Evolutionary conservation across 92 coral and sea anemone species (phyloP).

Genomic region (Palythoa grandis): DNA sequence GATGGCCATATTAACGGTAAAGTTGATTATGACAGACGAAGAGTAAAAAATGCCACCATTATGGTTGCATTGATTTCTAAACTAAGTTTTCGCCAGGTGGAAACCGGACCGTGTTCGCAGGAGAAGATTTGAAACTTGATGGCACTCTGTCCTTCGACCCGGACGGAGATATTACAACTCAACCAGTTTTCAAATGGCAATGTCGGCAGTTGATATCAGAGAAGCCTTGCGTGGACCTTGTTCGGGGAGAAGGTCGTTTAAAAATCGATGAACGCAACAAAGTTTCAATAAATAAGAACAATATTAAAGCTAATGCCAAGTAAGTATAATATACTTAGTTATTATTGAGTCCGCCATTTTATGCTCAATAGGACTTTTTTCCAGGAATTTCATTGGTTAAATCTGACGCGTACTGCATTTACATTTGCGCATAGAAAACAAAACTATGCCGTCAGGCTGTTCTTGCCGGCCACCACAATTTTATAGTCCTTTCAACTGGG

Average conservation of each 20-base stretch:
- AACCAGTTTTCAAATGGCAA: not conserved
- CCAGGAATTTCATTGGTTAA: too few species aligned
- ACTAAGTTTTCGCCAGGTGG: not conserved
- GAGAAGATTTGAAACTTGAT: not conserved
- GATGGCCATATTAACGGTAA: not conserved
- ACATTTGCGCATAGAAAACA: too few species aligned
- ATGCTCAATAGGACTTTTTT: too few species aligned
- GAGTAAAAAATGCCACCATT: not conserved
- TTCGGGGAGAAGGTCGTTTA: not conserved
- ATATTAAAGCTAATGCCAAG: not conserved
- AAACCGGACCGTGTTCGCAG: not conserved
- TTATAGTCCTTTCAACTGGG: too few species aligned
- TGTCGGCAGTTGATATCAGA: not conserved
- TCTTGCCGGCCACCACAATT: too few species aligned
- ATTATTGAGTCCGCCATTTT: not conserved
- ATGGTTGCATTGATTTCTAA: too few species aligned
- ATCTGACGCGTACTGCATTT: too few species aligned
- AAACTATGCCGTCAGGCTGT: too few species aligned
- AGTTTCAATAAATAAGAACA: not conserved
- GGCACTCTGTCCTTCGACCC: not conserved
- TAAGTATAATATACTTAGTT: not conserved
- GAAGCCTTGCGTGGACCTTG: not conserved
- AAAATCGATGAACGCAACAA: not conserved
- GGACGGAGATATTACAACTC: not conserved
- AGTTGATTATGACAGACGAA: not conserved